phyloP scores from a whole-genome alignment of 2,113 vertebrate species.

The Condylura cristata region DNA sequence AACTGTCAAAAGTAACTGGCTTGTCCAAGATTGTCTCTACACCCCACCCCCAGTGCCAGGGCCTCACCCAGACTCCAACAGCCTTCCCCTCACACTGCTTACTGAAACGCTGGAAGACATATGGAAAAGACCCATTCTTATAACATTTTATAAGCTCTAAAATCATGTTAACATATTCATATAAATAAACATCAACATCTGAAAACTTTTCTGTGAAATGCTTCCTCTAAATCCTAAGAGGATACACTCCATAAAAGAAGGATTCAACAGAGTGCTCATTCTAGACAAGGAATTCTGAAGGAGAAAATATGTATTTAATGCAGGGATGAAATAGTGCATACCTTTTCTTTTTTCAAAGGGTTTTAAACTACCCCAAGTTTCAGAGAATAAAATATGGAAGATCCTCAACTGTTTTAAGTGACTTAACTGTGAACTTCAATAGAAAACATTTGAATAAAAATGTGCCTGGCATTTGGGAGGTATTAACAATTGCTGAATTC shows the following conservation, averaged over 20 bases:
- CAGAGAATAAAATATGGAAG: slow-evolving; percentile 26
- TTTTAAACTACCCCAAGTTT: slow-evolving; percentile 38
- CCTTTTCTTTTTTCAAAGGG: background rate
- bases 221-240: background rate
- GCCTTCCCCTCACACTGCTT: too few relatives aligned
- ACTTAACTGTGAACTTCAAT: slow-evolving; percentile 42
- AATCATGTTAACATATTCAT: background rate
- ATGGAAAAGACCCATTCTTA: background rate
- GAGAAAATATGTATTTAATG: slow-evolving; percentile 28
- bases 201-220: slow-evolving; percentile 35
- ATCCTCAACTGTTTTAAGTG: slow-evolving; percentile 15
- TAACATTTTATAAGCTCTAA: background rate
- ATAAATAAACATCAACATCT: slow-evolving; percentile 22
- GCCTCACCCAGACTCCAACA: fast-evolving
- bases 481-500: background rate
- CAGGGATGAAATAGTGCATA: background rate
- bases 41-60: too few relatives aligned
- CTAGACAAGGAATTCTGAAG: background rate
- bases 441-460: slow-evolving; percentile 44
- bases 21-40: background rate
- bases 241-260: background rate
- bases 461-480: slow-evolving; percentile 3
- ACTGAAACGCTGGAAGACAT: background rate
- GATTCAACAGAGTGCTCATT: background rate
- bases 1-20: background rate